phyloP scores from a whole-genome alignment of 1,140 invertebrate genomes.

The Drosophila virilis region DNA sequence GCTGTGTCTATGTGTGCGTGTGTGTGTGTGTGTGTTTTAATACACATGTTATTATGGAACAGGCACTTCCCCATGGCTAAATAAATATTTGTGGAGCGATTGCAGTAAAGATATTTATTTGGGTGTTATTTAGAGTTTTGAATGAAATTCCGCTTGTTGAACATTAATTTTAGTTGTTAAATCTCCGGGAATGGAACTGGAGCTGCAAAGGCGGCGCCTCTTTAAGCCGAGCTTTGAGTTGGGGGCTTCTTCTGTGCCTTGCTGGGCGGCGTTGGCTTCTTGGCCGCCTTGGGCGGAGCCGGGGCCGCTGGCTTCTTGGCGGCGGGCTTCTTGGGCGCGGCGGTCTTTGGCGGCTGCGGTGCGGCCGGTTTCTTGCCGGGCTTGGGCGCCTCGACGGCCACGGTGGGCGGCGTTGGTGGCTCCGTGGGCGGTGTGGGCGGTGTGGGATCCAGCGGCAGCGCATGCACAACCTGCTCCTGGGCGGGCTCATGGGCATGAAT shows the following conservation, averaged over 20 bases:
- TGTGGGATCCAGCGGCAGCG: slow-evolving; percentile 32
- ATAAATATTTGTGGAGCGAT: slow-evolving; percentile 15
- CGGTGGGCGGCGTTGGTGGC: slow-evolving; percentile 64
- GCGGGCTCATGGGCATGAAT: slow-evolving; percentile 16
- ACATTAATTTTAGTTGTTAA: slow-evolving; percentile 27
- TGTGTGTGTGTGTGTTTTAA: neutral
- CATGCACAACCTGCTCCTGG: slow-evolving; percentile 19
- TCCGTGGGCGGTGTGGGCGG: slow-evolving; percentile 64
- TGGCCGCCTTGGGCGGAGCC: slow-evolving; percentile 49
- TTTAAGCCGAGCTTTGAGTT: slow-evolving; percentile 38
- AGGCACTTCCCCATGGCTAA: neutral
- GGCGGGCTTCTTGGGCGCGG: slow-evolving; percentile 37
- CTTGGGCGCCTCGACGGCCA: slow-evolving; percentile 36
- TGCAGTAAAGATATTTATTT: slow-evolving; percentile 64
- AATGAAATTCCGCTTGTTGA: slow-evolving; percentile 77
- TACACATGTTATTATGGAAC: neutral
- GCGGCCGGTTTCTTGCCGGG: slow-evolving; percentile 34
- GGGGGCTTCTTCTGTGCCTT: slow-evolving; percentile 62
- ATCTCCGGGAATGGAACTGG: slow-evolving; percentile 17
- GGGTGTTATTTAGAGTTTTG: slow-evolving; percentile 68
- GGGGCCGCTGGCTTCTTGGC: slow-evolving; percentile 43
- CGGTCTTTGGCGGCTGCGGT: slow-evolving; percentile 40
- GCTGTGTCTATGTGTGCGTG: neutral
- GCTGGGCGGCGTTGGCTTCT: slow-evolving; percentile 65
- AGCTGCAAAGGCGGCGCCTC: too few species aligned